These are phyloP conservation scores for Spheniscus humboldti DNA, from an alignment of 2,797 vertebrate genomes.

Conservation along the genomic window DNA sequence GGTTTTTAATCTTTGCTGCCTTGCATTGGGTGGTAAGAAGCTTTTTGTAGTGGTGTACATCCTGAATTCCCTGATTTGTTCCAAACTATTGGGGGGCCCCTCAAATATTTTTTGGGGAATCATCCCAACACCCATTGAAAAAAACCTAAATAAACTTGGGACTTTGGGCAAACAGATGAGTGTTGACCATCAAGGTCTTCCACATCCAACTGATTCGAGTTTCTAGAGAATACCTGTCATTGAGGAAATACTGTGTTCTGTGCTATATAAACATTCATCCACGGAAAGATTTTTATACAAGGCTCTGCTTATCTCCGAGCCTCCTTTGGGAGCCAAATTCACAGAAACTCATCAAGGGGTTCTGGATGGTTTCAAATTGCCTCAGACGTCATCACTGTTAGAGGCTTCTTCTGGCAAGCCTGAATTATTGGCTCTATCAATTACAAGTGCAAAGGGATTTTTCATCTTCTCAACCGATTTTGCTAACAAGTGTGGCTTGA, in stretches of 20 bases:
- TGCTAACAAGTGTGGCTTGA: constrained; percentile 37
- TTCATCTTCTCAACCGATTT: constrained; percentile 40
- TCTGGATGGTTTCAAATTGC: constrained; percentile 12
- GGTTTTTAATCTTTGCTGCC: not conserved
- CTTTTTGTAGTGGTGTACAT: not conserved
- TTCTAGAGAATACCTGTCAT: not conserved
- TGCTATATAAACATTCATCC: not conserved
- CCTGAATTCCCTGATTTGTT: not conserved
- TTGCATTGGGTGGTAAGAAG: not conserved
- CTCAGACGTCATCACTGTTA: not conserved
- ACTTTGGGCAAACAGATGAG: not conserved
- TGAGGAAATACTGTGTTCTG: not conserved
- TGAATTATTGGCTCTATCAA: constrained; percentile 32
- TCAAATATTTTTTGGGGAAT: not conserved
- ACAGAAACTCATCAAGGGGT: not conserved
- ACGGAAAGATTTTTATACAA: not conserved
- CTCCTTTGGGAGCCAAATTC: not conserved
- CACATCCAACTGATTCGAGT: not conserved
- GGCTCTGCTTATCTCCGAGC: not conserved
- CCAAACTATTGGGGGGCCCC: not conserved
- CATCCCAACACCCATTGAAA: not conserved
- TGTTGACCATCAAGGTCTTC: not conserved
- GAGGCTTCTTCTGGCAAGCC: constrained; percentile 9
- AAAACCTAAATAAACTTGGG: not conserved
- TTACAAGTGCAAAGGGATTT: constrained; percentile 30